Conservation (phyloP, 2,888 invertebrate species). For the Athalia cordata region DNA sequence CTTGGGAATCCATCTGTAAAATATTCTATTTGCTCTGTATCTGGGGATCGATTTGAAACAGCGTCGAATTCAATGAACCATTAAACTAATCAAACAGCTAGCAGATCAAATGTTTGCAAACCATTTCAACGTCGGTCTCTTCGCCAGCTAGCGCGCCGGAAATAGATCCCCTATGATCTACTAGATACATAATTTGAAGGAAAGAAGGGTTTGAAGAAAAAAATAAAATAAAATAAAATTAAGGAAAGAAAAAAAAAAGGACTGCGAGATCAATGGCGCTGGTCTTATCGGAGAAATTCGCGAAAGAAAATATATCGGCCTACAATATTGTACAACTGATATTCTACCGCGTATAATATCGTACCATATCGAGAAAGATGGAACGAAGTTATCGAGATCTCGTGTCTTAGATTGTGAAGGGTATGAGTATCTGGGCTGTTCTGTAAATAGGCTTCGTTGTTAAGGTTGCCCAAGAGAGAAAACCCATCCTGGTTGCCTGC, state of each 20-base stretch:
- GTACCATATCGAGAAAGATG: neutral
- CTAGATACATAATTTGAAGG: too few relatives aligned
- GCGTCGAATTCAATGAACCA: conserved; percentile 57
- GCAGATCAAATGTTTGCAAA: conserved; percentile 60
- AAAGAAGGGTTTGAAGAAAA: too few relatives aligned
- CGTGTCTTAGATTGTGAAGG: conserved; percentile 28
- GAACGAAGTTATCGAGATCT: conserved; percentile 32
- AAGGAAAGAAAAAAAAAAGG: too few relatives aligned
- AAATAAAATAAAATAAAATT: too few relatives aligned
- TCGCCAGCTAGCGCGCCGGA: neutral
- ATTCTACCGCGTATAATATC: neutral
- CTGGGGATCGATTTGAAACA: conserved; percentile 41
- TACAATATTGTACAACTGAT: too few relatives aligned
- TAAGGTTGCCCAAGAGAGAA: conserved; percentile 31
- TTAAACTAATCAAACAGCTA: conserved; percentile 63
- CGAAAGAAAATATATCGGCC: too few relatives aligned
- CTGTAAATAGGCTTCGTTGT: conserved; percentile 36
- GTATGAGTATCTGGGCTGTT: conserved; percentile 9
- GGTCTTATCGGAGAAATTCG: too few relatives aligned
- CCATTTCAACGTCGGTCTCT: conserved; percentile 29
- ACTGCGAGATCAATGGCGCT: too few relatives aligned
- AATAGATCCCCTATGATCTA: neutral
- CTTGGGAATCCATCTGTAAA: conserved; percentile 16
- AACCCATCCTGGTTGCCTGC: conserved; percentile 6
- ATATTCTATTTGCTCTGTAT: conserved; percentile 23